These are phyloP conservation scores for Ia io DNA, from an alignment of 2,113 vertebrate species.

Conservation along the genomic window DNA sequence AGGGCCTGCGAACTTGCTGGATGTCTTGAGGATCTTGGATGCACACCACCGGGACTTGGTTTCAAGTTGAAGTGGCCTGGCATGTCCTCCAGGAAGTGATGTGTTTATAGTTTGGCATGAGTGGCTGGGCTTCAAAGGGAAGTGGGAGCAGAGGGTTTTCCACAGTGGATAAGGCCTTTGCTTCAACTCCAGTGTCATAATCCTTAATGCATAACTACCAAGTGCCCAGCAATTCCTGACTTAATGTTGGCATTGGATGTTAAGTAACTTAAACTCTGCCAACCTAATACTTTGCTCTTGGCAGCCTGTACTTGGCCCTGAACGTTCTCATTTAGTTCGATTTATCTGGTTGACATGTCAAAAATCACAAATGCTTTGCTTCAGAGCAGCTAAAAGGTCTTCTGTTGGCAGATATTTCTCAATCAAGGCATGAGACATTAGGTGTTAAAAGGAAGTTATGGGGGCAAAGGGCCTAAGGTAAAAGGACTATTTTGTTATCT, in stretches of 20 bases:
- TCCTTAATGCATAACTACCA: conserved; percentile 46
- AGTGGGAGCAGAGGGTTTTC: conserved; percentile 42
- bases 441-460: background rate
- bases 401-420: conserved; percentile 37
- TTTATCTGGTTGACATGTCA: conserved; percentile 56
- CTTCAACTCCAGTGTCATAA: conserved; percentile 18
- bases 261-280: conserved; percentile 68
- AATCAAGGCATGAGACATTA: background rate
- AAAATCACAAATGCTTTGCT: conserved; percentile 27
- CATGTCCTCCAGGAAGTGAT: conserved; percentile 61
- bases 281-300: conserved; percentile 52
- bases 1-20: accelerated
- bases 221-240: background rate
- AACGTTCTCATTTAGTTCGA: conserved; percentile 38
- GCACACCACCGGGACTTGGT: background rate
- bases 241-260: conserved; percentile 32
- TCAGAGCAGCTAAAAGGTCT: conserved; percentile 14
- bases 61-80: conserved; percentile 44
- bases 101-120: conserved; percentile 55
- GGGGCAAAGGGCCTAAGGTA: background rate
- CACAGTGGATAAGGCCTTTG: background rate
- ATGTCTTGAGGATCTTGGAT: background rate
- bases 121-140: conserved; percentile 61
- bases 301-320: conserved; percentile 32
- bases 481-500: background rate